Base-by-base conservation (phyloP, 2,797 vertebrate species). In the Thaleichthys pacificus region DNA sequence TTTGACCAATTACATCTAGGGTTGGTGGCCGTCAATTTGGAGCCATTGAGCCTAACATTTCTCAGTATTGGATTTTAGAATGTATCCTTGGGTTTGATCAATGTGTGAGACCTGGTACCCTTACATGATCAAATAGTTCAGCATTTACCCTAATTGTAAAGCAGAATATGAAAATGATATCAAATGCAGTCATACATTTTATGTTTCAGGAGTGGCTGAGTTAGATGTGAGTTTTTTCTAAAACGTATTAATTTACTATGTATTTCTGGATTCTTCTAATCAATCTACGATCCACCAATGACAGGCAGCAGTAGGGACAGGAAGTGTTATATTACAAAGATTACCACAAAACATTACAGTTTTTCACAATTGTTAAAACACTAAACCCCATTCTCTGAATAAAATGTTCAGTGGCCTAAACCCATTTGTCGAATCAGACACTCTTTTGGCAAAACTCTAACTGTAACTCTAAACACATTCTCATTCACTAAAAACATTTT, bases 1-100 rank as follows among this genome's bases (percentile, higher is more conserved):
- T 76, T 69, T 51, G 62, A 70, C 57, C 65, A 74, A 80, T 87
- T 78, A 79, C 61, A 17, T n/a, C 9, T 28, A 38, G 9, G 58
- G 62, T 15, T 63, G 58, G 68, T 28, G 66, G 3, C 17, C 58
- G 73, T 42, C 56, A 68, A 30, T 74, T 79, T 78, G 8, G n/a
- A 70, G 60, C 68, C 61, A 65, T 22, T 49, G 57, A 69, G 68
- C 35, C 7, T 22, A 61, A 61, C 68, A 42, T 42, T 38, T 42
- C 38, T 28, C 65, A 32, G 30, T 32, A 61, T 51, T 19, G 57
- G 68, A 61, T 56, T 56, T 67, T 26, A 11, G 42, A 17, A 28
- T 67, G 26, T 42, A 49, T 62, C 56, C 38, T 49, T 28, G 26
- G 71, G 11, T 58, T 72, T 19, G 70, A 61, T 75, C 35, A 56